Evolutionary conservation across 64 coral and sea anemone genomes (phyloP).

Genomic region (Pocillopora verrucosa): DNA sequence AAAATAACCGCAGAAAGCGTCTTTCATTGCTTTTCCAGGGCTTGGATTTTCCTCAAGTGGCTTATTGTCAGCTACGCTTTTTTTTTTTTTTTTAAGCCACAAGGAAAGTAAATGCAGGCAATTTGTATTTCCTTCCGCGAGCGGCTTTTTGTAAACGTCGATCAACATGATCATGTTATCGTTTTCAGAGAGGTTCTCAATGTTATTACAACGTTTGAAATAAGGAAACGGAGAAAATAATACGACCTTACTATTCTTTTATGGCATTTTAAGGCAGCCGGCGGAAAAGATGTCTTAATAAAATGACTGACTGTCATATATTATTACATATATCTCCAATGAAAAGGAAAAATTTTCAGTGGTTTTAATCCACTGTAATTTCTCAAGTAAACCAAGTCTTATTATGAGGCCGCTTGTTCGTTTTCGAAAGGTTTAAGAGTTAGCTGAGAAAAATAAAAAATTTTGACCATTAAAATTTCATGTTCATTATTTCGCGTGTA

Average conservation of each 20-base stretch:
- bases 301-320: background rate
- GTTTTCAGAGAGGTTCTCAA: background rate
- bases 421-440: background rate
- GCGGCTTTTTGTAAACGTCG: background rate
- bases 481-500: constrained; percentile 42
- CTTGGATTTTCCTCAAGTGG: background rate
- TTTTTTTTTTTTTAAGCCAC: background rate
- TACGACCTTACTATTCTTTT: background rate
- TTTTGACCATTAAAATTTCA: constrained; percentile 21
- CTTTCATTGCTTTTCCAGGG: background rate
- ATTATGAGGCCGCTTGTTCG: background rate
- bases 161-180: background rate
- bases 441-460: background rate
- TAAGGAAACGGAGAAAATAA: background rate
- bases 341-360: background rate
- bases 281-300: constrained; percentile 1
- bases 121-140: background rate
- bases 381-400: background rate
- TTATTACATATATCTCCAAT: background rate
- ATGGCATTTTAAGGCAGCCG: constrained; percentile 11
- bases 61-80: background rate
- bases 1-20: background rate
- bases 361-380: background rate
- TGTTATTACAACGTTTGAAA: background rate
- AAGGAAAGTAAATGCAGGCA: background rate